phyloP scores from a whole-genome alignment of 37 sponge, comb jelly and placozoan species.

The Oopsacas minuta region DNA sequence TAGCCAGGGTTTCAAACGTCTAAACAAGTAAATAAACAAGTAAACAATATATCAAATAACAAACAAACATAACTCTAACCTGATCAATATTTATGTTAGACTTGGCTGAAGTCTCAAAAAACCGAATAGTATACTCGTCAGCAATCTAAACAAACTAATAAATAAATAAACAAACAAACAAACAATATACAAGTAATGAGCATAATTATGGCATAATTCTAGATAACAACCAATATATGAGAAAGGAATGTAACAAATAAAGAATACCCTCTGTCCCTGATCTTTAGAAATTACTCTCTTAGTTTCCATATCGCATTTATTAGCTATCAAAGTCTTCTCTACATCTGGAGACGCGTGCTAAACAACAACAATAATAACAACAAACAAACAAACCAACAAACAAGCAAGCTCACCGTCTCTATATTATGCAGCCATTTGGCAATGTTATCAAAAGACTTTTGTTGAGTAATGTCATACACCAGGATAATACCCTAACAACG shows the following conservation, averaged over 20 bases:
- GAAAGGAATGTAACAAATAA: no score
- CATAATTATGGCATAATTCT: no score
- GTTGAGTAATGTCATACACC: constrained; percentile 83
- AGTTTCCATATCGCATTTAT: constrained; percentile 79
- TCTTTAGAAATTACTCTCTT: constrained; percentile 52
- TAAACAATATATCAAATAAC: neutral
- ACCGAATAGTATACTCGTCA: neutral
- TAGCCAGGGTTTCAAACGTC: neutral
- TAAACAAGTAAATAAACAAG: neutral
- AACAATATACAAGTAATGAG: neutral
- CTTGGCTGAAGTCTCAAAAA: neutral
- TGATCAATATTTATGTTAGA: neutral
- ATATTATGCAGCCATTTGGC: constrained; percentile 85
- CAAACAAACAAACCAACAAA: neutral
- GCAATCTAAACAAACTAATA: neutral
- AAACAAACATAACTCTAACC: neutral
- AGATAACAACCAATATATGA: no score
- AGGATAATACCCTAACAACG: constrained; percentile 77
- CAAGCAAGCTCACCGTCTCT: constrained; percentile 49
- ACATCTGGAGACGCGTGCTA: constrained; percentile 94
- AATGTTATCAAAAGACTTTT: constrained; percentile 90
- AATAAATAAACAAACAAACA: neutral
- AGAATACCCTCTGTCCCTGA: constrained; percentile 46
- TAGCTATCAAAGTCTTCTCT: constrained; percentile 74
- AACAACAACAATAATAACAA: neutral